phyloP scores from a whole-genome alignment of 2,797 vertebrate species.

The Parotocinclus haroldoi region DNA sequence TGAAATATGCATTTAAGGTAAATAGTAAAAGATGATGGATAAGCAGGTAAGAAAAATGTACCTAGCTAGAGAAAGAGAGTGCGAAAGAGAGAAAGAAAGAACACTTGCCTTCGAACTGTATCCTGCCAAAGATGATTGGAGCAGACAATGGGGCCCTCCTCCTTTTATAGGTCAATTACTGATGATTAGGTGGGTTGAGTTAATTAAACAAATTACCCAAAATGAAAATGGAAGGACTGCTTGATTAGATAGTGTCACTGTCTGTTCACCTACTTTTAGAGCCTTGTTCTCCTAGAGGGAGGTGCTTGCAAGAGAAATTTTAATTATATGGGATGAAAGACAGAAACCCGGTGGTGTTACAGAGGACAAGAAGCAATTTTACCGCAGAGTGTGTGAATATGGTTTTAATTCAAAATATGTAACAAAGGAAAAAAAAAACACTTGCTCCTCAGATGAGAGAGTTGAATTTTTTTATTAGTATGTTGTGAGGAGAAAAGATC shows the following conservation, averaged over 20 bases:
- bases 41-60: slow-evolving; percentile 35
- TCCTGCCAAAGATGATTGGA: slow-evolving; percentile 81
- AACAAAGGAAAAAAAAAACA: too few species aligned
- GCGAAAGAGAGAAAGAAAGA: slow-evolving; percentile 51
- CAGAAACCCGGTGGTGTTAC: slow-evolving; percentile 48
- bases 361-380: slow-evolving; percentile 19
- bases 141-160: slow-evolving; percentile 77
- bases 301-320: slow-evolving; percentile 65
- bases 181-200: slow-evolving; percentile 84
- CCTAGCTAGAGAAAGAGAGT: slow-evolving; percentile 53
- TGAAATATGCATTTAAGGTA: slow-evolving; percentile 48
- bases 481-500: too few species aligned
- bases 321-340: slow-evolving; percentile 63
- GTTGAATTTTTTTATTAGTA: too few species aligned
- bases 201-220: slow-evolving; percentile 81
- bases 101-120: slow-evolving; percentile 60
- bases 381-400: not conserved
- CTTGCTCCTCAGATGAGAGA: too few species aligned
- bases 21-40: slow-evolving; percentile 44
- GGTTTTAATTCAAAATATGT: not conserved
- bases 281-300: slow-evolving; percentile 57
- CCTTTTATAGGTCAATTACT: slow-evolving; percentile 91
- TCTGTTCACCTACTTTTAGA: slow-evolving; percentile 59
- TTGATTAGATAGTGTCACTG: slow-evolving; percentile 70
- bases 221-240: slow-evolving; percentile 72